phyloP scores from a whole-genome alignment of 2,113 vertebrate genomes.

The Machaerirhynchus nigripectus region DNA sequence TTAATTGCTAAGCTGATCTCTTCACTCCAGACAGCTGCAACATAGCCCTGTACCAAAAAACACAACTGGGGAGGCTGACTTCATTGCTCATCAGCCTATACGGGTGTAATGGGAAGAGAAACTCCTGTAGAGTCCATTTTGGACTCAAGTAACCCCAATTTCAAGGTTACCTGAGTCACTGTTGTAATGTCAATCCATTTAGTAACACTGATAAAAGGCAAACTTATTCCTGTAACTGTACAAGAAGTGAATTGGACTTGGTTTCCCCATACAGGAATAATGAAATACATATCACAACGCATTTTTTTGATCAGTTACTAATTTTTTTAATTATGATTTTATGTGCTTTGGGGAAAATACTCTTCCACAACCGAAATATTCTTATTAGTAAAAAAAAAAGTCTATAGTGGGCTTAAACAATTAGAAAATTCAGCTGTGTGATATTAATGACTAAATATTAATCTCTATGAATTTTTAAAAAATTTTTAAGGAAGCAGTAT shows the following conservation, averaged over 20 bases:
- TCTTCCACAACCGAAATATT: background rate
- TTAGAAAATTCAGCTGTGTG: background rate
- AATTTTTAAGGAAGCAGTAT: background rate
- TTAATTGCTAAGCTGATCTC: background rate
- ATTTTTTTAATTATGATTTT: background rate
- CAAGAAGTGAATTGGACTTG: background rate
- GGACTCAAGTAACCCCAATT: background rate
- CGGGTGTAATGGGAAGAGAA: background rate
- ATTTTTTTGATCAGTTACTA: background rate
- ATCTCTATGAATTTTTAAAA: background rate
- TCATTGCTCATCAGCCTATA: background rate
- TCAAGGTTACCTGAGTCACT: background rate
- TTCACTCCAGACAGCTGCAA: background rate
- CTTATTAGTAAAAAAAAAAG: background rate
- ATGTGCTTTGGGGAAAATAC: background rate
- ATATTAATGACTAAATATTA: background rate
- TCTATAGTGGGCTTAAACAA: background rate
- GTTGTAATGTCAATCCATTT: background rate
- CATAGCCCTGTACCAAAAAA: background rate
- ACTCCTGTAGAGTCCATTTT: background rate
- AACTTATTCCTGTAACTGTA: background rate
- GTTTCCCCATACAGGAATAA: background rate
- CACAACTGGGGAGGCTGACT: background rate
- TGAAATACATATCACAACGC: background rate
- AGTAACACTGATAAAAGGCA: background rate